Evolutionary conservation across 2,888 invertebrate species (phyloP).

Genomic region (Hypsopygia costalis): DNA sequence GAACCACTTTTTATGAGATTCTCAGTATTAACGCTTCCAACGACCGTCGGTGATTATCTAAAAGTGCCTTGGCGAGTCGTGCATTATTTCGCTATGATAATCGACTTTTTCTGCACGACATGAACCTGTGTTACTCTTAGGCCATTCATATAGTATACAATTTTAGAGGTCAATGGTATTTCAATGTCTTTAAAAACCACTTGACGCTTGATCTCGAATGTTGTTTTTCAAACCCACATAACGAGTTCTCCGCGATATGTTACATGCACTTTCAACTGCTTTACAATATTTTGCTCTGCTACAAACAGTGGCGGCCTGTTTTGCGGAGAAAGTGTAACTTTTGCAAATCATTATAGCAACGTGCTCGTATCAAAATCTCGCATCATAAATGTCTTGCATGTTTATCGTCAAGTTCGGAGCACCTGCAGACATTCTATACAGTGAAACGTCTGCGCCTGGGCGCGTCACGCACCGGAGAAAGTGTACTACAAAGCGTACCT

Average conservation of each 20-base stretch:
- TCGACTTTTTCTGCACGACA: slow-evolving; percentile 10
- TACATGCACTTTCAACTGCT: slow-evolving; percentile 14
- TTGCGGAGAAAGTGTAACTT: slow-evolving; percentile 45
- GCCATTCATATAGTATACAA: slow-evolving; percentile 8
- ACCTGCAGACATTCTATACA: slow-evolving; percentile 40
- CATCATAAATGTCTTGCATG: slow-evolving; percentile 39
- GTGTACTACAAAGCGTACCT: slow-evolving; percentile 71
- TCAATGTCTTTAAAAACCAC: slow-evolving; percentile 38
- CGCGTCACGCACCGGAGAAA: slow-evolving; percentile 74
- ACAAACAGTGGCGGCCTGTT: slow-evolving; percentile 30
- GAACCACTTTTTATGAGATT: slow-evolving; percentile 45
- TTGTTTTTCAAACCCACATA: slow-evolving; percentile 52
- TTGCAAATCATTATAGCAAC: slow-evolving; percentile 37
- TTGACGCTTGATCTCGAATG: slow-evolving; percentile 39
- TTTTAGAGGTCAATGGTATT: slow-evolving; percentile 56
- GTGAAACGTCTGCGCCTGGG: slow-evolving; percentile 60
- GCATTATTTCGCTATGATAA: slow-evolving; percentile 31
- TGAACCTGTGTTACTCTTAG: slow-evolving; percentile 7
- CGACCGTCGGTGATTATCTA: slow-evolving; percentile 37
- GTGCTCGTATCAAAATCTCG: slow-evolving; percentile 26
- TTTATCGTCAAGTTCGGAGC: slow-evolving; percentile 36
- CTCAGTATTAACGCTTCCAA: slow-evolving; percentile 40
- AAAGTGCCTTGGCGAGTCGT: slow-evolving; percentile 29
- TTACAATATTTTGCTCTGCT: slow-evolving; percentile 21
- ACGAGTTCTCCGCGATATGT: slow-evolving; percentile 1